Evolutionary conservation across 2,797 vertebrate species (phyloP).

Genomic region (Pseudochaenichthys georgianus): DNA sequence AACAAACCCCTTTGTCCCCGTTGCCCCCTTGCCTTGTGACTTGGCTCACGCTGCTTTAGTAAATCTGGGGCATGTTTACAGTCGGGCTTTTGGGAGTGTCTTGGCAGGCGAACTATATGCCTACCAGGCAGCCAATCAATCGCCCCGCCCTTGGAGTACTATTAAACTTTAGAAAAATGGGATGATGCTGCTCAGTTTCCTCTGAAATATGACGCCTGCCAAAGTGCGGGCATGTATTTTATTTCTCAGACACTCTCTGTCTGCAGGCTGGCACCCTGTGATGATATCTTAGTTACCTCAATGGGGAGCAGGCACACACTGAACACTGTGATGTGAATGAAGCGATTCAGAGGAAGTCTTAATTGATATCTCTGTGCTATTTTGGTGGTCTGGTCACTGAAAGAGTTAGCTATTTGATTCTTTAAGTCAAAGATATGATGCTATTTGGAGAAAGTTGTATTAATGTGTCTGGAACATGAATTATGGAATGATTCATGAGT

Average conservation of each 20-base stretch:
- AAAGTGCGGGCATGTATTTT: conserved; percentile 42
- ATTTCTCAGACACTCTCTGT: conserved; percentile 44
- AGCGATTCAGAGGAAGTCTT: conserved; percentile 25
- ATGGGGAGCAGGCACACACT: conserved; percentile 36
- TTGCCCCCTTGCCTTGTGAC: conserved; percentile 73
- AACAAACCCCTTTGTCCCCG: conserved; percentile 63
- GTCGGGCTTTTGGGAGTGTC: conserved; percentile 57
- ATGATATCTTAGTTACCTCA: conserved; percentile 53
- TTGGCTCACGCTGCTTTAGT: conserved; percentile 69
- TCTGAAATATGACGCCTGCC: conserved; percentile 48
- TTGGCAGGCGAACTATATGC: conserved; percentile 52
- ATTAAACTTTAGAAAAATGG: conserved; percentile 49
- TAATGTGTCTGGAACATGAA: neutral
- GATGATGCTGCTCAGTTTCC: conserved; percentile 41
- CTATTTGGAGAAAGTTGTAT: neutral
- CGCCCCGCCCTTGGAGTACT: conserved; percentile 48
- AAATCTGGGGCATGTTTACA: conserved; percentile 80
- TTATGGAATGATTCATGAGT: conserved; percentile 1
- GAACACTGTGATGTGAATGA: conserved; percentile 34
- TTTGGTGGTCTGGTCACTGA: neutral
- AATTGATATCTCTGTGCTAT: conserved; percentile 15
- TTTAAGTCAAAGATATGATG: neutral
- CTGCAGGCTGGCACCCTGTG: conserved; percentile 50
- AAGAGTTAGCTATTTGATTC: neutral
- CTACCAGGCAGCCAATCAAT: conserved; percentile 65